Conservation (phyloP, 2,797 vertebrate genomes). For the Numenius phaeopus region DNA sequence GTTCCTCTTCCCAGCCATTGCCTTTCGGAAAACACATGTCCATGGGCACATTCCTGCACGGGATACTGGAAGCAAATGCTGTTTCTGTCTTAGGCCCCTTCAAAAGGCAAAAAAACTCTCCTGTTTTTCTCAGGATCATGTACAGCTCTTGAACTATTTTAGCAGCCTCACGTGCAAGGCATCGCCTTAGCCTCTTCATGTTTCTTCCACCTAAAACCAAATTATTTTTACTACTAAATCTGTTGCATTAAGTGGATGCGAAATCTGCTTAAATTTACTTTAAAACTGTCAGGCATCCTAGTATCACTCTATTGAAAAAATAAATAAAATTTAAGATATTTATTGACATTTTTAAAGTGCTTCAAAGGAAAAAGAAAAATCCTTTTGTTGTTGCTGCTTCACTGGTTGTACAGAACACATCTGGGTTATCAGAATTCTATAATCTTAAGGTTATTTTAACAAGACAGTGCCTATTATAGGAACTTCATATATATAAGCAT, state of each 20-base stretch:
- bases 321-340: neutral
- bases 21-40: neutral
- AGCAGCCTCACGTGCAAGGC: neutral
- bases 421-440: neutral
- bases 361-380: neutral
- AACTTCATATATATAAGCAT: neutral
- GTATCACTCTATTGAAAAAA: neutral
- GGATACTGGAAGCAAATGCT: neutral
- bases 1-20: neutral
- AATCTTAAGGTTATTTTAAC: neutral
- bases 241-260: neutral
- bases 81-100: neutral
- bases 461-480: neutral
- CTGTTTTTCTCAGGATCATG: neutral
- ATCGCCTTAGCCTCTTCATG: neutral
- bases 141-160: neutral
- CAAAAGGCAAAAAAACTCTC: rapidly evolving
- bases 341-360: neutral
- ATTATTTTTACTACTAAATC: neutral
- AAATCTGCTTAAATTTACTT: neutral
- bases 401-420: neutral
- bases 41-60: rapidly evolving
- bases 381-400: neutral
- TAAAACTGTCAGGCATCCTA: neutral
- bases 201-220: neutral